Percentiles rank a stretch among this genome's conserved stretches.
Evolutionary conservation across 1,140 invertebrate species (phyloP).

Genomic region (Physella acuta): DNA sequence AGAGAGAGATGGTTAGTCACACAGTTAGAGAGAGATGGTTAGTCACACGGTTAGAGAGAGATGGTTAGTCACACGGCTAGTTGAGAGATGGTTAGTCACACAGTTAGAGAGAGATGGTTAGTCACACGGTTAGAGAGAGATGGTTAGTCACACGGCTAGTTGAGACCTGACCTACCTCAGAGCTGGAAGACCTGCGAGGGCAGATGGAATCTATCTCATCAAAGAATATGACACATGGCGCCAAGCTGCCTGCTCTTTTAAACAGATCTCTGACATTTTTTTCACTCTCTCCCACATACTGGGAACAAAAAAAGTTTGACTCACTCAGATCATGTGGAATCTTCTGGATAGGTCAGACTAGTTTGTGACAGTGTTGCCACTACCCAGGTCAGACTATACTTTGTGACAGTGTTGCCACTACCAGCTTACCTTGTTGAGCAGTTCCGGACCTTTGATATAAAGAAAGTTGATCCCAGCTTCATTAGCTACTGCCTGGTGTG

Average conservation of each 20-base stretch:
- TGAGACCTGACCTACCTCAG: slow-evolving; percentile 13
- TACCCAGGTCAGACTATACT: too few relatives aligned
- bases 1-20: too few relatives aligned
- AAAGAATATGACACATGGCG: slow-evolving; percentile 99
- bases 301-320: slow-evolving; percentile 27
- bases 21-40: too few relatives aligned
- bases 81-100: slow-evolving; percentile 89
- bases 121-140: slow-evolving; percentile 95
- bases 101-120: slow-evolving; percentile 68
- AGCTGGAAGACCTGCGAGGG: slow-evolving; percentile 72
- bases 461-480: slow-evolving; percentile 96
- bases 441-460: slow-evolving; percentile 93
- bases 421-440: slow-evolving; percentile 88
- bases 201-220: slow-evolving; percentile 98
- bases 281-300: slow-evolving; percentile 99
- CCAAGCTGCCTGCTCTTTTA: slow-evolving; percentile 86
- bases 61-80: slow-evolving; percentile 88
- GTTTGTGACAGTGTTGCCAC: too few relatives aligned
- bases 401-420: too few relatives aligned
- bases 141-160: slow-evolving; percentile 88
- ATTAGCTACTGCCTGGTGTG: slow-evolving; percentile 83
- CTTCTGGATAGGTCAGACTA: too few relatives aligned
- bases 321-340: background rate
- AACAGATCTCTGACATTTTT: slow-evolving; percentile 93
- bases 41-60: slow-evolving; percentile 98